Conservation (phyloP, 1,140 invertebrate genomes). For the Gyrodactylus bullatarudis region DNA sequence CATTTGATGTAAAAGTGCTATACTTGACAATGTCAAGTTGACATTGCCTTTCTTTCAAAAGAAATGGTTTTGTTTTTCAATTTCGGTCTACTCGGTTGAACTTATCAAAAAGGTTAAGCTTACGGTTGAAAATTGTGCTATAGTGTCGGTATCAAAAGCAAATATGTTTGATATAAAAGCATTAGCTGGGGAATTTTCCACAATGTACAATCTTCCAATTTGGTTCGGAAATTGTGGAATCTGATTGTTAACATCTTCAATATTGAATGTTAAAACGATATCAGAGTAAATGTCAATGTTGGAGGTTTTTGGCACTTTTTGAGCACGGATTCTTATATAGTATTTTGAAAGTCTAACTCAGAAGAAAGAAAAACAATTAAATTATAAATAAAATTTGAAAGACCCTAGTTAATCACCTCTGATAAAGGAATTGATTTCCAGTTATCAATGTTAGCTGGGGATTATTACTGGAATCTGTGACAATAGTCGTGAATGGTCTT, state of each 20-base stretch:
- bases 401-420: background rate
- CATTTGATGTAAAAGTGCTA: background rate
- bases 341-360: background rate
- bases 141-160: background rate
- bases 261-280: background rate
- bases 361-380: background rate
- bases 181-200: background rate
- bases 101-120: no score
- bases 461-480: background rate
- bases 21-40: no score
- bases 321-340: background rate
- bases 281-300: background rate
- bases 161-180: background rate
- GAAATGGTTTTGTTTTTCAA: no score
- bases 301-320: background rate
- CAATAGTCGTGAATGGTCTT: background rate
- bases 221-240: background rate
- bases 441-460: background rate
- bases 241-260: background rate
- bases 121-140: background rate
- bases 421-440: background rate
- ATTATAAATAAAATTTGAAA: background rate
- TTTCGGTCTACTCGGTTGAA: no score
- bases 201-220: background rate
- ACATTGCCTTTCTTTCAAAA: no score